Conservation (phyloP, 2,113 vertebrate species). For the Muscicapa adusta region DNA sequence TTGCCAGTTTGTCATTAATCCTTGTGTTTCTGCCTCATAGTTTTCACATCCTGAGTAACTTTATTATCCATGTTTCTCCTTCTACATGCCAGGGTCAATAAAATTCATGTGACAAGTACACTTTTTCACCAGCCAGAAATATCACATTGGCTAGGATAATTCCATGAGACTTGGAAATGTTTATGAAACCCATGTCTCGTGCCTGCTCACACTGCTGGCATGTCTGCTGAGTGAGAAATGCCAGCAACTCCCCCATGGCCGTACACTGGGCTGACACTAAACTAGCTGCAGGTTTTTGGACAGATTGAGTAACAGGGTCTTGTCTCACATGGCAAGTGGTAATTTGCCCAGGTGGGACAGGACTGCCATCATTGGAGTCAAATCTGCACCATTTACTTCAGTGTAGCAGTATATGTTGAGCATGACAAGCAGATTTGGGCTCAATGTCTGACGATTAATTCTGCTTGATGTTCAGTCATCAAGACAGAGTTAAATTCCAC, state of each 20-base stretch:
- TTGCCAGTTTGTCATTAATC: constrained; percentile 12
- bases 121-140: not conserved
- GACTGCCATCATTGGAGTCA: not conserved
- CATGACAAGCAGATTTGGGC: not conserved
- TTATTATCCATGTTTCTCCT: not conserved
- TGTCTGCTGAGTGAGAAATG: not conserved
- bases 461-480: not conserved
- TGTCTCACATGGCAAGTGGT: accelerated
- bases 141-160: not conserved
- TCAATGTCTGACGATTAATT: not conserved
- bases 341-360: not conserved
- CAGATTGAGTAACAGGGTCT: not conserved
- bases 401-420: not conserved
- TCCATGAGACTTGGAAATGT: not conserved
- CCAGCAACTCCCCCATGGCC: not conserved
- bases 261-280: not conserved
- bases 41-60: not conserved
- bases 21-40: not conserved
- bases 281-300: not conserved
- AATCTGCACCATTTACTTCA: not conserved
- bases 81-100: not conserved
- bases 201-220: not conserved
- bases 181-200: not conserved
- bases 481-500: not conserved
- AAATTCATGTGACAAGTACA: not conserved